phyloP scores from a whole-genome alignment of 2,888 invertebrate species.

The Nymphalis urticae region DNA sequence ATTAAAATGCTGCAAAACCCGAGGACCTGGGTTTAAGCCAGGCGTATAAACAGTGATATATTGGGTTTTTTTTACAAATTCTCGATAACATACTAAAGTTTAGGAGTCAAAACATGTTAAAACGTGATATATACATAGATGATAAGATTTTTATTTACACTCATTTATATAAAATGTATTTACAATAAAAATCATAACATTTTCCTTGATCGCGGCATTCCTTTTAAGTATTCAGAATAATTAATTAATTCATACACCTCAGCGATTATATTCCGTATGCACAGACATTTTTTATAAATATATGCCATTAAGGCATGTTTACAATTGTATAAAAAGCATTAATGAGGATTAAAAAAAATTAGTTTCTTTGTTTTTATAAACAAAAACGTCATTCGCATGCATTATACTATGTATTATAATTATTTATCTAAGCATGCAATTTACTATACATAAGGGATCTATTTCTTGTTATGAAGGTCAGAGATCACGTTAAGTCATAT shows the following conservation, averaged over 20 bases:
- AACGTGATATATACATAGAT: no score
- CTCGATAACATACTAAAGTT: no score
- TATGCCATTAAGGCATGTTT: not conserved
- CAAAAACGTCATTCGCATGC: not conserved
- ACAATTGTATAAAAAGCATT: slow-evolving; percentile 1
- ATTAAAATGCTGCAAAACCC: no score
- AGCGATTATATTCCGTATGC: not conserved
- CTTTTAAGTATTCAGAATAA: slow-evolving; percentile 19
- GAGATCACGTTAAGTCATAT: no score
- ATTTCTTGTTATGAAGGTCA: no score
- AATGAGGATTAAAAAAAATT: not conserved
- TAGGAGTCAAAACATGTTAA: no score
- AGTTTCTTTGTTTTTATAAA: slow-evolving; percentile 4
- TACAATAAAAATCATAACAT: slow-evolving; percentile 16
- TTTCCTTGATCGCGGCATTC: slow-evolving; percentile 9
- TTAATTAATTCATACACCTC: slow-evolving; percentile 11
- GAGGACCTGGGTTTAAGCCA: no score
- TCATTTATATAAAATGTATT: not conserved
- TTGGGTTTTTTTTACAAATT: no score
- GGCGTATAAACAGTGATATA: no score
- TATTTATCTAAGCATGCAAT: no score
- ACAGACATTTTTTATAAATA: not conserved
- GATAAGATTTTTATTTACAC: not conserved
- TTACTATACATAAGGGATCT: no score
- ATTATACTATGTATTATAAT: not conserved